Conservation (phyloP, 2,888 invertebrate genomes). For the Drosophila ustulata region DNA sequence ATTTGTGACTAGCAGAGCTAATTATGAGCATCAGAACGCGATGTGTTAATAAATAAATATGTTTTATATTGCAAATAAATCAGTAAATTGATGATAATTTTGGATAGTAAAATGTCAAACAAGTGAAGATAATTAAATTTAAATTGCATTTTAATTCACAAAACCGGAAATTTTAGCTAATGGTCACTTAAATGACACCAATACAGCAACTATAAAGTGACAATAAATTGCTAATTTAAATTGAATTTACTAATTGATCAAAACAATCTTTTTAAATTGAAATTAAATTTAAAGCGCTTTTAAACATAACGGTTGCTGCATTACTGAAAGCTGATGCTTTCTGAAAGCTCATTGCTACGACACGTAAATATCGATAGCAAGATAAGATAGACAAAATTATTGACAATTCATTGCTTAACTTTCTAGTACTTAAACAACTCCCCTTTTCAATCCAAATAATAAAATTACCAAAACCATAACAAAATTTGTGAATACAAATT, state of each 20-base stretch:
- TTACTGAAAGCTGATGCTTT: background rate
- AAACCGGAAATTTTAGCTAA: background rate
- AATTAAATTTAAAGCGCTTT: background rate
- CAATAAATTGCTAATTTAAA: no score
- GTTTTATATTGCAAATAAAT: background rate
- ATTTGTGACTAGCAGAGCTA: background rate
- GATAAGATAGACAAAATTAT: background rate
- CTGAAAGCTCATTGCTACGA: slow-evolving; percentile 17
- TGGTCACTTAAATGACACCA: background rate
- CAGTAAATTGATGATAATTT: background rate
- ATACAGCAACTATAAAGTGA: no score
- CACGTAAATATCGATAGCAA: slow-evolving; percentile 18
- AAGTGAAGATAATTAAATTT: background rate
- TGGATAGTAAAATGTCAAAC: background rate
- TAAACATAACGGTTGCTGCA: slow-evolving; percentile 1
- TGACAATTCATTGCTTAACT: background rate
- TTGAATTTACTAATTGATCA: background rate
- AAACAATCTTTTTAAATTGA: background rate
- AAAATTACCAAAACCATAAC: background rate
- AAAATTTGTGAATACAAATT: background rate
- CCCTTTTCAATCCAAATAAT: background rate
- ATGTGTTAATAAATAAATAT: background rate
- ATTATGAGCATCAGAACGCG: background rate
- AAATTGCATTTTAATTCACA: background rate
- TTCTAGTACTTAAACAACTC: background rate